These are phyloP conservation scores for Plotosus lineatus DNA, from an alignment of 2,113 vertebrate genomes.

Conservation along the genomic window DNA sequence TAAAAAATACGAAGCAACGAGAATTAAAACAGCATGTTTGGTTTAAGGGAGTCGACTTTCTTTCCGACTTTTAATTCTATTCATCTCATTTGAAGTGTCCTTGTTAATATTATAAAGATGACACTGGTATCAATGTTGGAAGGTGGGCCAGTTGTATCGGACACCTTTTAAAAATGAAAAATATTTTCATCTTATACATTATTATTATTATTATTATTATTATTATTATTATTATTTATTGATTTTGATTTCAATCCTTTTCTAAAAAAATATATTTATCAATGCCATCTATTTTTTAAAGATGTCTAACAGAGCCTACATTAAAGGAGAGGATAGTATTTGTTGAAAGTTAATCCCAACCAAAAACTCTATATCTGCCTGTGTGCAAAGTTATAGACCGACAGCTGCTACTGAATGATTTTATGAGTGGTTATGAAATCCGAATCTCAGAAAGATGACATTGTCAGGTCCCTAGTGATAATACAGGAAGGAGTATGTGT, in stretches of 20 bases:
- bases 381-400: too few species aligned
- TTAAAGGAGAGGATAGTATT: too few species aligned
- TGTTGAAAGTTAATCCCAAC: too few species aligned
- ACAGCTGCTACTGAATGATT: too few species aligned
- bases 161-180: constrained; percentile 12
- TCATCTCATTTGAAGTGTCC: constrained; percentile 13
- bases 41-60: background rate
- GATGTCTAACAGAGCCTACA: background rate
- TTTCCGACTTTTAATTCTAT: background rate
- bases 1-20: background rate
- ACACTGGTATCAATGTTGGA: background rate
- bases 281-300: background rate
- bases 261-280: constrained; percentile 18
- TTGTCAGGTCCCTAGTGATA: too few species aligned
- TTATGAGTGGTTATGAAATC: too few species aligned
- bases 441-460: too few species aligned
- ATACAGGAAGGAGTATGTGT: too few species aligned
- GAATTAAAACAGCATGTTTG: constrained; percentile 12
- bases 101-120: background rate
- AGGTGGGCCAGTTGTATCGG: background rate
- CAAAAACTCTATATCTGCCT: too few species aligned
- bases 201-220: too few species aligned
- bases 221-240: constrained; percentile 33
- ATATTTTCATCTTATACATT: constrained; percentile 6
- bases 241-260: constrained; percentile 2